phyloP scores from a whole-genome alignment of 2,888 invertebrate species.

The Balanococcus diminutus region DNA sequence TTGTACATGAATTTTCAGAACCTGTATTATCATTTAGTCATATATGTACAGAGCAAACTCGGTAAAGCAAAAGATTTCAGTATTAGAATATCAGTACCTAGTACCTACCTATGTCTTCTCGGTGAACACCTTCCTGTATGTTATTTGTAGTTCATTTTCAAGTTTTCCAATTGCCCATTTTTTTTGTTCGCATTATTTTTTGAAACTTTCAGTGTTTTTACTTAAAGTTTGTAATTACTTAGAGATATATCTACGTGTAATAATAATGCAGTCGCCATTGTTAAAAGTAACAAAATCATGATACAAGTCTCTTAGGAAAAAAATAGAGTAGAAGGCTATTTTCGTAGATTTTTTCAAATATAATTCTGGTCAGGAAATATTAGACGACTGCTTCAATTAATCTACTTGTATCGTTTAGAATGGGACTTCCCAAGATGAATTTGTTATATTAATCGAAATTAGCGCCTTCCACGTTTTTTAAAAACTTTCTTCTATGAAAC shows the following conservation, averaged over 20 bases:
- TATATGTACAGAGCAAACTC: neutral
- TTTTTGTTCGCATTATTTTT: neutral
- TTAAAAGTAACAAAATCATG: neutral
- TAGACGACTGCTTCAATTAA: neutral
- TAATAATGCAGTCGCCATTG: neutral
- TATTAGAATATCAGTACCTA: neutral
- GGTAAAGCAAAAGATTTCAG: neutral
- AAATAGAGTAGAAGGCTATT: neutral
- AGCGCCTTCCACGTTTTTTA: neutral
- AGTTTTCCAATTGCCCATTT: neutral
- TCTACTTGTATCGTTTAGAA: neutral
- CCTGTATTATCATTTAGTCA: neutral
- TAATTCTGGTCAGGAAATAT: neutral
- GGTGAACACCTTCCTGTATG: neutral
- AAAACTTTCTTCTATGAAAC: neutral
- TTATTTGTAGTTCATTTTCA: neutral
- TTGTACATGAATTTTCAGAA: neutral
- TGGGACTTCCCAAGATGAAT: neutral
- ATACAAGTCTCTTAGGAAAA: neutral
- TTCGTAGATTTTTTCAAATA: neutral
- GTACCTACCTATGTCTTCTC: neutral
- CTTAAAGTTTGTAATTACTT: neutral
- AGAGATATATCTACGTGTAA: neutral
- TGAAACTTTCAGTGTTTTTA: neutral
- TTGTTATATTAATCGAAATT: neutral